Conservation (phyloP, 2,113 vertebrate genomes). For the Arvicanthis niloticus region DNA sequence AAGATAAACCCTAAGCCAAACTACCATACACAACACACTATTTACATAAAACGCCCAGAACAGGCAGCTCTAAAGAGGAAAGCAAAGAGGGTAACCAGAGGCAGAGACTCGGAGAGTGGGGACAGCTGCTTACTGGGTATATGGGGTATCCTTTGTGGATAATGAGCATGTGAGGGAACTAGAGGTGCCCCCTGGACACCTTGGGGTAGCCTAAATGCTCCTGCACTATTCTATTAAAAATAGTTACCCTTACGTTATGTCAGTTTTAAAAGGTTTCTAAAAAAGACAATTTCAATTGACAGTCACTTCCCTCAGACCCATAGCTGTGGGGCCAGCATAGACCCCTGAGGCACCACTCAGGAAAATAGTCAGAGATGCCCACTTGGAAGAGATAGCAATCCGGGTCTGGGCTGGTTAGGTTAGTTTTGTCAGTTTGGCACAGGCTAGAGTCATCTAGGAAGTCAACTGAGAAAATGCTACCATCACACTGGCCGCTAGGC, state of each 20-base stretch:
- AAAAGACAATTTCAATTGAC: background rate
- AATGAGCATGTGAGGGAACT: background rate
- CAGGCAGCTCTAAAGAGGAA: background rate
- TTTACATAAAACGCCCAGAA: background rate
- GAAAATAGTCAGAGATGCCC: background rate
- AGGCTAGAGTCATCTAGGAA: background rate
- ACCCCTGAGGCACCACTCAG: background rate
- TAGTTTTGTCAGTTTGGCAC: background rate
- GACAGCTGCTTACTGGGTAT: background rate
- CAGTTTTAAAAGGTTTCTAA: background rate
- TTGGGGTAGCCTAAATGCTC: background rate
- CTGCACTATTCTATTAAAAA: background rate
- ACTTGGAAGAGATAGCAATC: background rate
- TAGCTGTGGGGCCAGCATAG: background rate
- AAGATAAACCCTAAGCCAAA: too few species aligned
- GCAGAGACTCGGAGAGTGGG: rapidly evolving
- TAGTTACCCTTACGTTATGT: background rate
- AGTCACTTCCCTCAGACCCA: rapidly evolving
- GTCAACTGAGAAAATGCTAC: background rate
- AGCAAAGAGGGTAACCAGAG: background rate
- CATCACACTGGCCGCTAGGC: too few species aligned
- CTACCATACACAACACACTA: background rate
- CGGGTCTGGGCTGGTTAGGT: background rate
- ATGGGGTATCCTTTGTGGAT: background rate
- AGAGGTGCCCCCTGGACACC: background rate